Base-by-base conservation (phyloP, 2,797 vertebrate genomes). In the Novumbra hubbsi region DNA sequence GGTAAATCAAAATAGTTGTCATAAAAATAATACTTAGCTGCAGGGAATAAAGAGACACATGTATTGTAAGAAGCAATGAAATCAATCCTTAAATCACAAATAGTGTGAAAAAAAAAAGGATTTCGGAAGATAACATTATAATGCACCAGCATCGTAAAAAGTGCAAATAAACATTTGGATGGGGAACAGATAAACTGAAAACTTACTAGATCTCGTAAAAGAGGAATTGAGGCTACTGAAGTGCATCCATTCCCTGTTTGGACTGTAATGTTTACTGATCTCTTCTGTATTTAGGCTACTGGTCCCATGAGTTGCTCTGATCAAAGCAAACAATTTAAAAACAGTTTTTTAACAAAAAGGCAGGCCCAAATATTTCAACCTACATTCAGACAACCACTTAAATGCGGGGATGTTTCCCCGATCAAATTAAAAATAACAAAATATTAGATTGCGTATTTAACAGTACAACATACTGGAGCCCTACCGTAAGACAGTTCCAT, bases 1-100 rank as follows among this genome's bases (percentile, higher is more conserved):
- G 97, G 97, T 27, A 98, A 93, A 85, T 98, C 97, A 92, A 98
- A 98, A 87, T 97, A 97, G 90, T 98, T 98, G 91, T 98, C 96
- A 83, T 97, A 98, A 85, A 95, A 95, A 91, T 98, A 98, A 84
- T 97, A 97, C 89, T 97, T 97, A 80, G 96, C 97, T 99, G 90
- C 27, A 88, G 88, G 85, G 83, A 84, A 77, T 70, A 41, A 78
- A 38, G 8, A 80, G 72, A n/a, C 64, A 66, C 2, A 6, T 45
- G 62, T 16, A 34, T 32, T n/a, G 8, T 50, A 17, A 50, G 12
- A 17, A 50, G 12, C 2, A 52, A 50, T 30, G 41, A 24, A 68
- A 68, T n/a, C 17, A n/a, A 8, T 55, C 52, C n/a, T 19, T 55
- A n/a, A 2, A 55, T 63, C 28, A 24, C 24, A 27, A 55, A 55